Evolutionary conservation across 2,797 vertebrate species (phyloP), one percentile per base, ranked within the genome.

Genomic region (Adrianichthys oophorus): DNA sequence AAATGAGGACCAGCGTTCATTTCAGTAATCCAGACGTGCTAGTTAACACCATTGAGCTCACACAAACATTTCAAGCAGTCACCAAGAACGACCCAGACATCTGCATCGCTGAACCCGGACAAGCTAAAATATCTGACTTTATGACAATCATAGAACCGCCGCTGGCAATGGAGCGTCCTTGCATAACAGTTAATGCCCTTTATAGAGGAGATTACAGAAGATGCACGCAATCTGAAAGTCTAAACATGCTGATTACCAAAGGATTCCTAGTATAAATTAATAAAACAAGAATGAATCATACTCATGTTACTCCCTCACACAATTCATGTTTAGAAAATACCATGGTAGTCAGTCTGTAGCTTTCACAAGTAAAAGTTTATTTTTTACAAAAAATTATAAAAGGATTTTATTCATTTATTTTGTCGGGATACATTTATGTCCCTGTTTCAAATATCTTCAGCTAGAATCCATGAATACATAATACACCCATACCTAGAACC

Each of bases 161-260:
- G 41, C 7, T 41, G 43, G 24, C 68, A 26, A 50, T 55, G 56
- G 43, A 55, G 44, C 50, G 56, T 80, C 76, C 66, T 72, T 80
- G 79, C 43, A 48, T 76, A 87, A 85, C 73, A 59, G 18, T 47
- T 48, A 60, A 24, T 57, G 56, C 21, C 44, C 45, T 59, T 53
- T 21, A 52, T 48, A 42, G 56, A 80, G 52, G 17, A 74, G 66
- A 81, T 85, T 80, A 81, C 23, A 29, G 23, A n/a, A 56, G 48
- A 37, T 44, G 42, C 63, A 57, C 14, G 3, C 66, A 48, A 72
- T n/a, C 26, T 53, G 49, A 18, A 29, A 54, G 1, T 12, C 52
- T 56, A 13, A 48, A 60, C 45, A 32, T 62, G 48, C 43, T 21
- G 43, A 8, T 45, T 45, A 4, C 4, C 43, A 45, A 16, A 8